These are phyloP conservation scores for Spisula solida DNA, from an alignment of 2,888 invertebrate genomes.

Conservation along the genomic window DNA sequence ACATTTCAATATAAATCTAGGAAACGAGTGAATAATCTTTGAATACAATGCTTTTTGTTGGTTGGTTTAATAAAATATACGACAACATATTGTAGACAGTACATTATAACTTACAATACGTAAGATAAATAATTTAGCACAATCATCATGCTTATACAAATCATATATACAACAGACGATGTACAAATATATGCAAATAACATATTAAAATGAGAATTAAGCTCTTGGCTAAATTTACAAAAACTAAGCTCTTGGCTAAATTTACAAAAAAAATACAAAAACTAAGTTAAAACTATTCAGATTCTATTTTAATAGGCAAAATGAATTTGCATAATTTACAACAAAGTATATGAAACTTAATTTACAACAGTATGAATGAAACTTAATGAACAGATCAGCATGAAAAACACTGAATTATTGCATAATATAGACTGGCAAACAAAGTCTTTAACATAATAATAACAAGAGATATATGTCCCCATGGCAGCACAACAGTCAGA, in stretches of 20 bases:
- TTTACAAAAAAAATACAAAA: background rate
- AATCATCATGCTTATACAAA: background rate
- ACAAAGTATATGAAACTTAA: background rate
- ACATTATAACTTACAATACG: background rate
- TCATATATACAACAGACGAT: background rate
- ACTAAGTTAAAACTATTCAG: slow-evolving; percentile 4
- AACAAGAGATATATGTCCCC: too few relatives aligned
- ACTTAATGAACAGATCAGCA: background rate
- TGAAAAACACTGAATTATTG: background rate
- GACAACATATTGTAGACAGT: background rate
- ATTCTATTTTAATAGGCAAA: background rate
- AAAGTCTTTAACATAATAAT: background rate
- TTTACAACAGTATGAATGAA: background rate
- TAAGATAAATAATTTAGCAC: slow-evolving; percentile 5
- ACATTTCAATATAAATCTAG: slow-evolving; percentile 25
- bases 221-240: slow-evolving; percentile 16
- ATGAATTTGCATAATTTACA: slow-evolving; percentile 11
- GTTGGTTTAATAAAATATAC: slow-evolving; percentile 13
- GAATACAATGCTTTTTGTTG: slow-evolving; percentile 13
- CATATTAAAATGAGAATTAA: background rate
- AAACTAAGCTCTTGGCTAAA: background rate
- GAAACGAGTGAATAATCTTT: background rate
- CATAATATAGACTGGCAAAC: slow-evolving; percentile 4
- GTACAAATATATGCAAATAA: slow-evolving; percentile 3
- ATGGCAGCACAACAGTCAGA: too few relatives aligned